A percentile compares a stretch with the other conserved stretches of the same genome.
Conservation (phyloP, 2,113 vertebrate species). For the Lutjanus erythropterus region DNA sequence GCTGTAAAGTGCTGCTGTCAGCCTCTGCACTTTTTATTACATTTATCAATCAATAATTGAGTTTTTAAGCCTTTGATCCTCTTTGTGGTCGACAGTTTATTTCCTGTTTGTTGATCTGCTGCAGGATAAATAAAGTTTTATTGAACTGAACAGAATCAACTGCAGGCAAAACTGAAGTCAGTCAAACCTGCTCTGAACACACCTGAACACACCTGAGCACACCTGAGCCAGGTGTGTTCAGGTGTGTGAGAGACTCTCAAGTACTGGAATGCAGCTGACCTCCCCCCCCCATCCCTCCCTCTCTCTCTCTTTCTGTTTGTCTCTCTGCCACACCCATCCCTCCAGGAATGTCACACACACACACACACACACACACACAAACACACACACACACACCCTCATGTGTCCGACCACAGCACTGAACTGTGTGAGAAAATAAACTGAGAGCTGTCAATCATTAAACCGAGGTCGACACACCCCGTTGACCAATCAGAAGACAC, state of each 20-base stretch:
- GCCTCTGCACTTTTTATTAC: too few species aligned
- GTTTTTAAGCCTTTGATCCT: too few species aligned
- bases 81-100: too few species aligned
- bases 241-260: conserved; percentile 8
- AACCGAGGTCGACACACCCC: conserved; percentile 20
- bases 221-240: conserved; percentile 40
- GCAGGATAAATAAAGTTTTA: conserved; percentile 9
- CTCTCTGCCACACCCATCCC: conserved; percentile 37
- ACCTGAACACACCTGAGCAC: neutral
- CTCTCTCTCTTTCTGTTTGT: neutral
- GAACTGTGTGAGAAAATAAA: conserved; percentile 33
- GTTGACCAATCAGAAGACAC: conserved; percentile 37
- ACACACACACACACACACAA: conserved; percentile 30
- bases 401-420: conserved; percentile 15
- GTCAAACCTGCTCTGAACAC: neutral
- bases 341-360: conserved; percentile 40
- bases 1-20: too few species aligned
- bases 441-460: conserved; percentile 57
- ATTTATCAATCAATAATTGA: too few species aligned
- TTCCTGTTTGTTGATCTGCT: too few species aligned
- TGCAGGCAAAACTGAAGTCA: too few species aligned
- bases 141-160: too few species aligned
- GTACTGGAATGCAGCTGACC: conserved; percentile 42
- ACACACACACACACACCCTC: conserved; percentile 8
- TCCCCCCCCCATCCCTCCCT: neutral